Evolutionary conservation across 2,797 vertebrate genomes (phyloP).

Genomic region (Phalanger gymnotis): DNA sequence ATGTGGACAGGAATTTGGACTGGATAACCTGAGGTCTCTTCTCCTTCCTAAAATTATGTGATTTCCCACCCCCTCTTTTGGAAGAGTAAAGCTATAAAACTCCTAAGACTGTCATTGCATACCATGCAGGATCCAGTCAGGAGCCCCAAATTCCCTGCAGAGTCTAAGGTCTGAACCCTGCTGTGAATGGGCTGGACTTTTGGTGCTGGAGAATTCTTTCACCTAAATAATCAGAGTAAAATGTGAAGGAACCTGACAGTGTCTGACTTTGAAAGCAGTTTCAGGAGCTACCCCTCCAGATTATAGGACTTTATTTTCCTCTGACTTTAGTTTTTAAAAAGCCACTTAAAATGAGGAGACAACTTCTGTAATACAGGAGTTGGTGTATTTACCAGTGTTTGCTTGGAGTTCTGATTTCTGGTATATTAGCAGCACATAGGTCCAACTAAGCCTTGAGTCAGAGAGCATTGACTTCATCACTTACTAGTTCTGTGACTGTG

Average conservation of each 20-base stretch:
- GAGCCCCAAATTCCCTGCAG: not conserved
- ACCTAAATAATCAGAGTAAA: too few species aligned
- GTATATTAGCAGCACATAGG: not conserved
- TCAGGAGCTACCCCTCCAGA: not conserved
- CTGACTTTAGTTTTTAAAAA: not conserved
- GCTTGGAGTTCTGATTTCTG: not conserved
- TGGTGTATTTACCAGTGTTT: not conserved
- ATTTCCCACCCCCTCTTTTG: not conserved
- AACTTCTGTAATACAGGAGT: not conserved
- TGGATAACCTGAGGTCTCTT: not conserved
- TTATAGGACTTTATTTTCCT: fast-evolving
- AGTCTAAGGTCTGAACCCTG: not conserved
- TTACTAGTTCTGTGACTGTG: not conserved
- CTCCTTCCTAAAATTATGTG: not conserved
- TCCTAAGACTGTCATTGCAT: not conserved
- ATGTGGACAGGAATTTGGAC: not conserved
- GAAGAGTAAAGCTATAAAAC: not conserved
- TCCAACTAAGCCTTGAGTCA: not conserved
- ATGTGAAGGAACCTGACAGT: not conserved
- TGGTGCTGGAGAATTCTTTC: not conserved
- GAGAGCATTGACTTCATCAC: not conserved
- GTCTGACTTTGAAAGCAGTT: not conserved
- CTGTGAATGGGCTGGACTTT: not conserved
- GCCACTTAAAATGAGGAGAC: not conserved
- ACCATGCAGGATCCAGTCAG: not conserved